Conservation (phyloP, 1,140 invertebrate genomes). For the Onthophagus taurus region DNA sequence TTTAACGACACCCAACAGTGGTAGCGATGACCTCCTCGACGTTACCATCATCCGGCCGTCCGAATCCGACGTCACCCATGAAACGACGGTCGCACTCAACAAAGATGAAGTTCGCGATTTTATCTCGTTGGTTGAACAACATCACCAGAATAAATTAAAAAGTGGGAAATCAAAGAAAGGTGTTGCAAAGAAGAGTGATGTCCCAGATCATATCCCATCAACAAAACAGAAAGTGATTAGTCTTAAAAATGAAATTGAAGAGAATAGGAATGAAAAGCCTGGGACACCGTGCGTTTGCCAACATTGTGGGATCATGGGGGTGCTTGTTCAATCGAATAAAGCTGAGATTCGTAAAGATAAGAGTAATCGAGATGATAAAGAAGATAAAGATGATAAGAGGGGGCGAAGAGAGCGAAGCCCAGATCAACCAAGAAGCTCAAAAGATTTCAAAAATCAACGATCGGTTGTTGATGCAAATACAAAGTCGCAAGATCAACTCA, state of each 20-base stretch:
- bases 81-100: conserved; percentile 13
- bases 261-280: conserved; percentile 9
- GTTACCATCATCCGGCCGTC: conserved; percentile 16
- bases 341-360: too few species aligned
- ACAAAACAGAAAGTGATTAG: background rate
- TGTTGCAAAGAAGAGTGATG: background rate
- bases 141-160: conserved; percentile 4
- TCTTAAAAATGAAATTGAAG: conserved; percentile 1
- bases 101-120: conserved; percentile 13
- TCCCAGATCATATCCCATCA: too few species aligned
- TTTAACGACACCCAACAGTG: conserved; percentile 3
- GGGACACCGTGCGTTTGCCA: conserved; percentile 21
- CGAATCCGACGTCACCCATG: conserved; percentile 5
- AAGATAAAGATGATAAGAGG: background rate
- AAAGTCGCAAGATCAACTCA: conserved; percentile 9
- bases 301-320: conserved; percentile 22
- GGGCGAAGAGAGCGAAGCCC: background rate
- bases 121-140: conserved; percentile 10
- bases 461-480: too few species aligned
- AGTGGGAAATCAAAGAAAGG: background rate
- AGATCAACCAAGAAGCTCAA: background rate
- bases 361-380: conserved; percentile 9
- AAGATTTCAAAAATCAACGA: background rate
- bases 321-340: conserved; percentile 22
- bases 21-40: conserved; percentile 13